These are phyloP conservation scores for Selene dorsalis DNA, from an alignment of 2,797 vertebrate genomes.

Conservation along the genomic window DNA sequence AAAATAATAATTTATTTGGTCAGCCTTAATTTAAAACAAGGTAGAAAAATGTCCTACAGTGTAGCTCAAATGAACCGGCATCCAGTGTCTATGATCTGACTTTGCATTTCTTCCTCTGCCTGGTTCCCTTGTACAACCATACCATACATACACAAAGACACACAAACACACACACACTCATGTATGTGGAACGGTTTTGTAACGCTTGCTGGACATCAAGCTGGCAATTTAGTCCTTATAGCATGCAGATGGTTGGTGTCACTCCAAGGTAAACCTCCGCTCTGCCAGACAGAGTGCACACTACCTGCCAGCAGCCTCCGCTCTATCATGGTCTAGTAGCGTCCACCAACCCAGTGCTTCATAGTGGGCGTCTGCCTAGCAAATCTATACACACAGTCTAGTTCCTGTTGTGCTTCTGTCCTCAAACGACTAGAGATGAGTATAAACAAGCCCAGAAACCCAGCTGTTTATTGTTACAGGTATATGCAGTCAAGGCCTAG, in stretches of 20 bases:
- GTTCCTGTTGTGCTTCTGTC: conserved; percentile 82
- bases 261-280: conserved; percentile 77
- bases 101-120: conserved; percentile 58
- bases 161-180: conserved; percentile 58
- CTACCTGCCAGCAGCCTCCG: conserved; percentile 77
- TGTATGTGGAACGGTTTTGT: conserved; percentile 73
- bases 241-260: conserved; percentile 81
- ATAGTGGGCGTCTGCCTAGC: conserved; percentile 67
- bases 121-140: conserved; percentile 49
- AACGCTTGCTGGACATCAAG: conserved; percentile 72
- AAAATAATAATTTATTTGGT: conserved; percentile 2
- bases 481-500: conserved; percentile 70
- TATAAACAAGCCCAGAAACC: conserved; percentile 75
- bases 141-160: conserved; percentile 43
- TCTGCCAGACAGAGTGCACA: conserved; percentile 66
- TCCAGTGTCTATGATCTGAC: conserved; percentile 2
- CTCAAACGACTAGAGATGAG: conserved; percentile 75
- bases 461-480: conserved; percentile 81
- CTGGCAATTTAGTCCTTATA: conserved; percentile 76
- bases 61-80: neutral
- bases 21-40: neutral
- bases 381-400: conserved; percentile 70
- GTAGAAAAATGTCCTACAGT: neutral
- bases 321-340: conserved; percentile 79
- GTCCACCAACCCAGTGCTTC: conserved; percentile 67